These are phyloP conservation scores for Dasyurus viverrinus DNA, from an alignment of 2,113 vertebrate genomes.

Conservation along the genomic window DNA sequence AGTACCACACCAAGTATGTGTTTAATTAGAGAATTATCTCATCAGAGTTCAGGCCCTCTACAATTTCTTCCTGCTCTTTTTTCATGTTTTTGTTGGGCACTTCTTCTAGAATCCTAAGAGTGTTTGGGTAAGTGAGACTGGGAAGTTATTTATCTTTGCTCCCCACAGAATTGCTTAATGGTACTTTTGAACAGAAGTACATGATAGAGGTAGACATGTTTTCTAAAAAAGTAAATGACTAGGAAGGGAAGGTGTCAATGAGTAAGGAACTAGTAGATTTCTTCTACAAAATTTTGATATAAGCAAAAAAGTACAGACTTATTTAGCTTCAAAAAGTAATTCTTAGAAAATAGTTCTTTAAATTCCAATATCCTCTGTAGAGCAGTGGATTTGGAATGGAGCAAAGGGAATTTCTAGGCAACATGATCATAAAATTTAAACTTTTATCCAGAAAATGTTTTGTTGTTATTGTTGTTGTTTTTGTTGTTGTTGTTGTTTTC, in stretches of 20 bases:
- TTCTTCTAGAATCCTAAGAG: not conserved
- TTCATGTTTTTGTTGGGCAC: not conserved
- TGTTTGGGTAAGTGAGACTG: not conserved
- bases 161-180: not conserved
- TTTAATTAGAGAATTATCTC: no score
- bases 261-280: not conserved
- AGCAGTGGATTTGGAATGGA: not conserved
- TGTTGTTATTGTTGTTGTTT: not conserved
- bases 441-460: not conserved
- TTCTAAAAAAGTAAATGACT: not conserved
- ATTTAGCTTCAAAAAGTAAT: not conserved
- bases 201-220: not conserved
- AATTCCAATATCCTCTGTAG: not conserved
- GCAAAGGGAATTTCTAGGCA: not conserved
- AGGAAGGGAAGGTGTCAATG: not conserved
- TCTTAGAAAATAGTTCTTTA: not conserved
- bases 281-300: not conserved
- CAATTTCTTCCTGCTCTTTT: not conserved
- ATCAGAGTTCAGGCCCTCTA: no score
- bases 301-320: not conserved
- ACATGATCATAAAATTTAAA: not conserved
- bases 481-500: not conserved
- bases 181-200: not conserved
- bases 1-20: no score
- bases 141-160: not conserved